Percentiles rank a stretch among this genome's conserved stretches.
Evolutionary conservation across 2,797 vertebrate genomes (phyloP).

Genomic region (Leptodactylus fallax): DNA sequence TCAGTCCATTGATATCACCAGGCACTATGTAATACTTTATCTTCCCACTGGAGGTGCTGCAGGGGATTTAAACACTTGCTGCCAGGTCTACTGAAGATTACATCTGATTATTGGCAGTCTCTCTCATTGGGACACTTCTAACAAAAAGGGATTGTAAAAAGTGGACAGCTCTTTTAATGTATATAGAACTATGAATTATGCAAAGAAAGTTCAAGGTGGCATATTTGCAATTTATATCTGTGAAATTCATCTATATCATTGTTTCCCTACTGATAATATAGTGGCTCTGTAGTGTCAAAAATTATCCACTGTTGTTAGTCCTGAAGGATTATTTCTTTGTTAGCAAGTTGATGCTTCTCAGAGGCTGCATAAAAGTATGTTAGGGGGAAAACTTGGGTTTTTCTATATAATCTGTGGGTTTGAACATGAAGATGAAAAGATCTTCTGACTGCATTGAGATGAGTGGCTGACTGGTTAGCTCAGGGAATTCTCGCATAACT

Average conservation of each 20-base stretch:
- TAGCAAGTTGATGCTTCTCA: neutral
- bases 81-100: too few species aligned
- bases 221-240: neutral
- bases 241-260: too few species aligned
- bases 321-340: neutral
- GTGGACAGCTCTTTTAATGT: too few species aligned
- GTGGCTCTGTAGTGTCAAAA: neutral
- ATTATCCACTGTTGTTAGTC: too few species aligned
- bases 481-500: slow-evolving; percentile 21
- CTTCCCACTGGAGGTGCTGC: neutral
- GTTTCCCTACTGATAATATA: neutral
- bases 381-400: neutral
- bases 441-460: neutral
- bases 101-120: too few species aligned
- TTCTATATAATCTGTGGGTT: neutral
- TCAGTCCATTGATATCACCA: too few species aligned
- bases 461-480: neutral
- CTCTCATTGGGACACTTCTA: too few species aligned
- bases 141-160: too few species aligned
- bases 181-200: too few species aligned
- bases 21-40: neutral
- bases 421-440: slow-evolving; percentile 17
- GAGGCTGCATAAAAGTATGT: neutral
- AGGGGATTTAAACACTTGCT: neutral
- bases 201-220: neutral